Evolutionary conservation across 2,888 invertebrate species (phyloP).

Genomic region (Sesia apiformis): DNA sequence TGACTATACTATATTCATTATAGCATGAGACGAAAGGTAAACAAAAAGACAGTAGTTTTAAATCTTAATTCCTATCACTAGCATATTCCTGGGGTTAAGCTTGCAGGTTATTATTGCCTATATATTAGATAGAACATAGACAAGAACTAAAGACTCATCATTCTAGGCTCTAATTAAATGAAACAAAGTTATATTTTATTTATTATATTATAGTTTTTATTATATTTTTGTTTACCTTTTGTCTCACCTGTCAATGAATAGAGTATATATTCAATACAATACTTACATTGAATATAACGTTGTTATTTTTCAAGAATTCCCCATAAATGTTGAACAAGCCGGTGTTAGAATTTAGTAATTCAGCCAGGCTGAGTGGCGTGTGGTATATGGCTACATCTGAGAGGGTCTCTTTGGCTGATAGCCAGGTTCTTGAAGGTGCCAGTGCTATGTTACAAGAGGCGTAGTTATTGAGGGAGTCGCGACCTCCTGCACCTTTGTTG

Average conservation of each 20-base stretch:
- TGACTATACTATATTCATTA: constrained; percentile 15
- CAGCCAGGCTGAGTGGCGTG: constrained; percentile 74
- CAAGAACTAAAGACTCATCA: too few species aligned
- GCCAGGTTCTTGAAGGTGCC: constrained; percentile 74
- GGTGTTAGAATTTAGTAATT: constrained; percentile 67
- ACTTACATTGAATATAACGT: constrained; percentile 65
- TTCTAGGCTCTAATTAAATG: too few species aligned
- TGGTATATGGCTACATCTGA: constrained; percentile 78
- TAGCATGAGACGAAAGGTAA: too few species aligned
- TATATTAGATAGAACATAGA: too few species aligned
- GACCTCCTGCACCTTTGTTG: constrained; percentile 63
- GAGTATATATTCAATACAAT: background rate
- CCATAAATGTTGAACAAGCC: constrained; percentile 81
- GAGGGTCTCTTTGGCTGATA: constrained; percentile 61
- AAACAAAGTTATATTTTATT: too few species aligned
- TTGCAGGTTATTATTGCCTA: too few species aligned
- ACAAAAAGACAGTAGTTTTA: too few species aligned
- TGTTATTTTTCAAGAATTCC: constrained; percentile 64
- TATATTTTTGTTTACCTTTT: too few species aligned
- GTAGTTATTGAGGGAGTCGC: constrained; percentile 67
- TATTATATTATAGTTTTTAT: too few species aligned
- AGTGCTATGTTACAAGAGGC: constrained; percentile 76
- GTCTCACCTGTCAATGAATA: too few species aligned
- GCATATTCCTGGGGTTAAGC: too few species aligned
- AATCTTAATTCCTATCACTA: too few species aligned